Evolutionary conservation across 2,888 invertebrate genomes (phyloP).

Genomic region (Cotesia congregata): DNA sequence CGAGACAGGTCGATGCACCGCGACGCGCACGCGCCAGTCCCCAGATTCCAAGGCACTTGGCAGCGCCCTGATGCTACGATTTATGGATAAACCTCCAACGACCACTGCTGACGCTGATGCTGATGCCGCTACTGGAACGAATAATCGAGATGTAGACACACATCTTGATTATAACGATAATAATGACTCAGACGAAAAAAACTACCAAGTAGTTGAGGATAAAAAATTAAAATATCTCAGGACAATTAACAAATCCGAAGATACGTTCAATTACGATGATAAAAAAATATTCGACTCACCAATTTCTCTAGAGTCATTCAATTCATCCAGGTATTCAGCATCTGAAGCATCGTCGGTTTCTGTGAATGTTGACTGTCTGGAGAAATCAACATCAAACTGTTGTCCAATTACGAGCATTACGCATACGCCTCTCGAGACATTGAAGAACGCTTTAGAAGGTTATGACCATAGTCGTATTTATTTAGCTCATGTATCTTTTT

Average conservation of each 20-base stretch:
- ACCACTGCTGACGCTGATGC: slow-evolving; percentile 8
- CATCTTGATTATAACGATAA: slow-evolving; percentile 3
- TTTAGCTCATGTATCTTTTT: slow-evolving; percentile 67
- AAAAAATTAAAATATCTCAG: too few species aligned
- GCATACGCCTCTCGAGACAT: slow-evolving; percentile 53
- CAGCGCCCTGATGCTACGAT: slow-evolving; percentile 72
- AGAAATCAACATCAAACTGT: slow-evolving; percentile 31
- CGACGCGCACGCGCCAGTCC: slow-evolving; percentile 67
- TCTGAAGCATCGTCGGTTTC: slow-evolving; percentile 47
- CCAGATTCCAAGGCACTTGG: slow-evolving; percentile 68
- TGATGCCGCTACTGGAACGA: neutral
- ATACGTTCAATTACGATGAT: slow-evolving; percentile 14
- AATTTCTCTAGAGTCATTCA: slow-evolving; percentile 24
- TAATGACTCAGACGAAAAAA: neutral
- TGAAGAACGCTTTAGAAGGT: slow-evolving; percentile 57
- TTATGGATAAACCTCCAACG: slow-evolving; percentile 50
- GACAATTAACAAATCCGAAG: neutral
- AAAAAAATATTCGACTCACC: slow-evolving; percentile 23
- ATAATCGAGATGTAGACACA: neutral
- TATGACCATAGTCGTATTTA: slow-evolving; percentile 69
- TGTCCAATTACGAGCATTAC: slow-evolving; percentile 32
- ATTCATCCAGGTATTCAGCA: slow-evolving; percentile 34
- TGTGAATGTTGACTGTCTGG: slow-evolving; percentile 23
- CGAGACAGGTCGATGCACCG: slow-evolving; percentile 54
- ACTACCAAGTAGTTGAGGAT: neutral